phyloP scores from a whole-genome alignment of 2,797 vertebrate species.

The Tokudaia muenninki region DNA sequence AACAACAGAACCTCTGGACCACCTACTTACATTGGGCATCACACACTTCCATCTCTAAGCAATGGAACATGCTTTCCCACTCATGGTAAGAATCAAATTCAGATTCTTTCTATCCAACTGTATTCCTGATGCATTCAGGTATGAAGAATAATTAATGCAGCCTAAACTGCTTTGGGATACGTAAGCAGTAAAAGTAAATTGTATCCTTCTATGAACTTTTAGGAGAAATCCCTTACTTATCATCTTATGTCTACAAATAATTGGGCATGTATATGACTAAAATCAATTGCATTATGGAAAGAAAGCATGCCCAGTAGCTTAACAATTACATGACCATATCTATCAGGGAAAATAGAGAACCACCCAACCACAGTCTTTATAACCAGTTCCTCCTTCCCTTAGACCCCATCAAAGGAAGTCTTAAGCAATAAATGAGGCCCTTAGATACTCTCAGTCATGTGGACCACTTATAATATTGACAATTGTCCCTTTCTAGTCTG shows the following conservation, averaged over 20 bases:
- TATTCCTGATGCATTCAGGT: background rate
- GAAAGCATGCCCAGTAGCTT: background rate
- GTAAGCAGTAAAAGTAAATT: background rate
- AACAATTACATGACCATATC: background rate
- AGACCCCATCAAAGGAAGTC: background rate
- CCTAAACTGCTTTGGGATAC: background rate
- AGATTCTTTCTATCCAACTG: background rate
- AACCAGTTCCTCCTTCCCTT: background rate
- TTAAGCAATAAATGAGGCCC: background rate
- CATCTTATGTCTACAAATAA: background rate
- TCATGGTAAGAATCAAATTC: background rate
- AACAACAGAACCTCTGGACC: background rate
- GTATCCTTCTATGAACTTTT: background rate
- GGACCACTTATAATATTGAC: background rate
- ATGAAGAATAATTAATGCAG: background rate
- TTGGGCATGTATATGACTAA: background rate
- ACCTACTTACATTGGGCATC: background rate
- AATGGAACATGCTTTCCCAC: background rate
- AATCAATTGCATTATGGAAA: background rate
- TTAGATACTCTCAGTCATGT: background rate
- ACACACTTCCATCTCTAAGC: background rate
- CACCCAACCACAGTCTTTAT: background rate
- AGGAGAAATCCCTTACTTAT: background rate
- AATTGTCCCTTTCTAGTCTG: background rate
- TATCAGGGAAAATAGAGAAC: background rate